phyloP scores from a whole-genome alignment of 2,113 vertebrate species.

The Symphodus melops region DNA sequence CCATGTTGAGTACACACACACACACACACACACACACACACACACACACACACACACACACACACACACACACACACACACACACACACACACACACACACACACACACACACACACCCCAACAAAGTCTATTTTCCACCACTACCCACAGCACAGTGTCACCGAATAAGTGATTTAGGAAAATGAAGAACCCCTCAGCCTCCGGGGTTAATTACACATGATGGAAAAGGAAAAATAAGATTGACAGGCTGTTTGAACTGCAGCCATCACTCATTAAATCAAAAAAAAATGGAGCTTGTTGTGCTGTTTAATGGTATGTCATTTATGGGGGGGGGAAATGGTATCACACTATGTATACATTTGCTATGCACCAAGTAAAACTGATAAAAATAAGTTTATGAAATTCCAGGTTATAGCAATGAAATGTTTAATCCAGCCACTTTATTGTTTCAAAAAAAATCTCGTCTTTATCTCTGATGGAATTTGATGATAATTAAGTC shows the following conservation, averaged over 20 bases:
- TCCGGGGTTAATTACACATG: constrained; percentile 10
- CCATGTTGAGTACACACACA: constrained; percentile 18
- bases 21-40: constrained; percentile 7
- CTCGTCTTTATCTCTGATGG: no score
- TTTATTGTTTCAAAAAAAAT: no score
- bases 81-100: constrained; percentile 8
- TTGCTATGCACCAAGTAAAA: no score
- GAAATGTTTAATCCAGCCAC: no score
- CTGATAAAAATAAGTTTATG: no score
- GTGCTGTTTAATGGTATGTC: no score
- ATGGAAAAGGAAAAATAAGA: constrained; percentile 29
- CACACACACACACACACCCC: neutral
- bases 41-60: no score
- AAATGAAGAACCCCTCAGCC: neutral
- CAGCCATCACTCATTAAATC: neutral
- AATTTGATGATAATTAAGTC: no score
- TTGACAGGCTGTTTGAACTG: constrained; percentile 6
- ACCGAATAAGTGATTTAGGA: constrained; percentile 10
- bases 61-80: no score
- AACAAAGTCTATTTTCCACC: constrained; percentile 31
- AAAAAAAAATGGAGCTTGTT: neutral
- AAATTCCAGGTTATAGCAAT: no score
- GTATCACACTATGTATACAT: no score
- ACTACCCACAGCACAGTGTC: neutral
- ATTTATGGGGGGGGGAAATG: no score